These are phyloP conservation scores for Ceyx melanurus DNA, from an alignment of 2,113 vertebrate species.

Conservation along the genomic window DNA sequence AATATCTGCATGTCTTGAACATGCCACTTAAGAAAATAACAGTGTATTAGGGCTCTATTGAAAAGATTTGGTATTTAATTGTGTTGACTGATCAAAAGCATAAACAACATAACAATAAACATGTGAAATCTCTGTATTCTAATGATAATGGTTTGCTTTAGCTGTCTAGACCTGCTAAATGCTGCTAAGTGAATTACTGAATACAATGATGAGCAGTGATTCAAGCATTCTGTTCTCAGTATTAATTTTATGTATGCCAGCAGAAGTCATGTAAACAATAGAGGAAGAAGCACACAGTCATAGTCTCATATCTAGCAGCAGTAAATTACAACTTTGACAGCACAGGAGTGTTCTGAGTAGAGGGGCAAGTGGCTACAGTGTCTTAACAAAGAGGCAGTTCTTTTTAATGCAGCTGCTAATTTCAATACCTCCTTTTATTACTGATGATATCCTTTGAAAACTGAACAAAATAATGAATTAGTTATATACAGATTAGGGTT, in stretches of 20 bases:
- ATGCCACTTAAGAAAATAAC: background rate
- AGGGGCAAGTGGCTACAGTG: slow-evolving; percentile 6
- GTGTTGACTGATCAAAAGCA: background rate
- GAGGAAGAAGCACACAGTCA: background rate
- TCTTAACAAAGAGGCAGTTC: background rate
- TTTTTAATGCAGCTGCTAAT: background rate
- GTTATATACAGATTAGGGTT: slow-evolving; percentile 19
- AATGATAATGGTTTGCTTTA: background rate
- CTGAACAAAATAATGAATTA: slow-evolving; percentile 37
- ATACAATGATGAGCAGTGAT: background rate
- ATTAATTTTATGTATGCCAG: background rate
- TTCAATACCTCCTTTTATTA: slow-evolving; percentile 14
- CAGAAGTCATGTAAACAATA: background rate
- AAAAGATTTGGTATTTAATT: slow-evolving; percentile 1
- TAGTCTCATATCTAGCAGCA: background rate
- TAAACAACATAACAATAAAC: background rate
- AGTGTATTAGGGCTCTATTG: background rate
- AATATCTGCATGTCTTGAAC: background rate
- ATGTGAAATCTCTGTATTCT: background rate
- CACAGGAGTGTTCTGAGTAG: background rate
- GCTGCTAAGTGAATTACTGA: background rate
- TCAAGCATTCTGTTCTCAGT: background rate
- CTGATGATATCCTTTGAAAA: slow-evolving; percentile 23
- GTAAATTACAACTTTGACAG: background rate
- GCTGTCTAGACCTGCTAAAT: slow-evolving; percentile 10